Conservation (phyloP, 2,797 vertebrate species). For the Gymnocypris eckloni region DNA sequence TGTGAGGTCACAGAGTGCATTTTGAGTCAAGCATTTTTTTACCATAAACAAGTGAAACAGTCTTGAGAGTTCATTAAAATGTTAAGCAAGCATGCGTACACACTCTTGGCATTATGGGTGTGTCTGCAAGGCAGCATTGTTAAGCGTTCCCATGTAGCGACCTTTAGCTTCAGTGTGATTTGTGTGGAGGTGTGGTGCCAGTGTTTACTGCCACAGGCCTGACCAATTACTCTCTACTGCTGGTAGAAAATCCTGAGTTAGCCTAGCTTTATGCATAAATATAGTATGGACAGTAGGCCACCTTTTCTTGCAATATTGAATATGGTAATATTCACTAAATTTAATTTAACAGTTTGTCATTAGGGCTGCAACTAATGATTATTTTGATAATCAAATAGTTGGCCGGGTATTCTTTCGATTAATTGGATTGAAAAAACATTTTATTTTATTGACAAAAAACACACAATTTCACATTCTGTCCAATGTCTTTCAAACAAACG, state of each 20-base stretch:
- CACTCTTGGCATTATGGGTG: constrained; percentile 26
- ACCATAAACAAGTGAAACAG: background rate
- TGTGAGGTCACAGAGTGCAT: background rate
- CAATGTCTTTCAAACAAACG: too few species aligned
- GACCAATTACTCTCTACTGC: background rate
- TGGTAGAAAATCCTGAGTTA: background rate
- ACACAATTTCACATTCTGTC: too few species aligned
- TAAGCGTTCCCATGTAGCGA: constrained; percentile 67
- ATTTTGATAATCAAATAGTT: too few species aligned
- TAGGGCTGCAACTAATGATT: too few species aligned
- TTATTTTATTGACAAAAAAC: too few species aligned
- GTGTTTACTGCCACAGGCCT: constrained; percentile 23
- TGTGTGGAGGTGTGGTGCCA: constrained; percentile 68
- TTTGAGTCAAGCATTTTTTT: background rate
- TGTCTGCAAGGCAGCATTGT: constrained; percentile 42
- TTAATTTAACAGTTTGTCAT: background rate
- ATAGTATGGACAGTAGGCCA: background rate
- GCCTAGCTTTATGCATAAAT: background rate
- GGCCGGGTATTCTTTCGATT: too few species aligned
- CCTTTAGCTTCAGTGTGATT: constrained; percentile 65
- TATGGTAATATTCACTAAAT: background rate
- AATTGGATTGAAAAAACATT: too few species aligned
- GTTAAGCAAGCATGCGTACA: constrained; percentile 8
- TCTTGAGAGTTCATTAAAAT: constrained; percentile 18
- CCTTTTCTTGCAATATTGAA: background rate